These are phyloP conservation scores for Gorsachius magnificus DNA, from an alignment of 2,797 vertebrate genomes.

Conservation along the genomic window DNA sequence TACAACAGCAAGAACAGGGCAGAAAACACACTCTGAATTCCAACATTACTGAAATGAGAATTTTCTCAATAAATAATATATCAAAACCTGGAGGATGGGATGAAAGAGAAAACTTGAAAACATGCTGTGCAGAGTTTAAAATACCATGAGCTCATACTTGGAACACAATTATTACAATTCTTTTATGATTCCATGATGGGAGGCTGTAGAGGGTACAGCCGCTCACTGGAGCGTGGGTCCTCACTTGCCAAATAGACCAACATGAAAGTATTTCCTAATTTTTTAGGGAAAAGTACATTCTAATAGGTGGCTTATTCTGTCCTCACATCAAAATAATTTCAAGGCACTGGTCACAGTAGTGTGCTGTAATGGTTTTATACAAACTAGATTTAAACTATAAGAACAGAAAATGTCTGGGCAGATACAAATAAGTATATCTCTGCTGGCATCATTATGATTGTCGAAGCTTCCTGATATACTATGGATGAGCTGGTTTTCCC, in stretches of 20 bases:
- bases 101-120: constrained; percentile 46
- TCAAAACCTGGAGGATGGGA: not conserved
- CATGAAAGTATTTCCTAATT: not conserved
- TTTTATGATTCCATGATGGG: not conserved
- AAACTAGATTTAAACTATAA: not conserved
- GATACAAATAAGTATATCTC: not conserved
- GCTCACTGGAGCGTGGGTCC: not conserved
- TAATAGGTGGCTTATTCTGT: not conserved
- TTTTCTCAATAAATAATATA: constrained; percentile 52
- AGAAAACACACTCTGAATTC: not conserved
- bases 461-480: not conserved
- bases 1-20: not conserved
- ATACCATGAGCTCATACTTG: not conserved
- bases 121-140: constrained; percentile 14
- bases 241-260: not conserved
- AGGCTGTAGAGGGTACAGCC: not conserved
- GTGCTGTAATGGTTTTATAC: not conserved
- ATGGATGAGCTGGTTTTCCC: not conserved
- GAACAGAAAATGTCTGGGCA: not conserved
- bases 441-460: not conserved
- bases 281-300: not conserved
- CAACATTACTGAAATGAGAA: constrained; percentile 27
- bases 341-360: not conserved
- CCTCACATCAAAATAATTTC: not conserved
- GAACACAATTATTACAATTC: not conserved